Evolutionary conservation across 2,113 vertebrate species (phyloP), one percentile per base, ranked within the genome.

Genomic region (Dromas ardeola): DNA sequence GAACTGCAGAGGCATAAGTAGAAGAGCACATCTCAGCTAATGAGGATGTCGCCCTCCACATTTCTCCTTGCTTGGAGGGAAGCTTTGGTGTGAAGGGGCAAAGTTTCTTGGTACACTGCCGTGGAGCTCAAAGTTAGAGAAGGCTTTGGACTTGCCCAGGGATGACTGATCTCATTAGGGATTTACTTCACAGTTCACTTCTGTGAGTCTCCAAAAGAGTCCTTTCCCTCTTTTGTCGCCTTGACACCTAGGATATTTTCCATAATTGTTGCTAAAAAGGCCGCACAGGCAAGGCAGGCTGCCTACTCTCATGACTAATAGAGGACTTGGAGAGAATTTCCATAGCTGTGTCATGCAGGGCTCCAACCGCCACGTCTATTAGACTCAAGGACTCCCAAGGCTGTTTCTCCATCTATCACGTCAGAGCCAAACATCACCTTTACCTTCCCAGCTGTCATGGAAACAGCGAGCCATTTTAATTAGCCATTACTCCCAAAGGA

Each of bases 21-120:
- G 58, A 63, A 95, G 25, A 83, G 63, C 45, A 50, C n/a, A 36
- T n/a, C 27, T 94, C 93, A 69, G 78, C 36, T 52, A 81, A 89
- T 59, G 84, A 85, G 65, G 36, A 67, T 55, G 14, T 79, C n/a
- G 2, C 30, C 21, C 36, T 89, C 69, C 63, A 50, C 7, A 22
- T 40, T 71, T 95, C 63, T 86, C 43, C 61, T 81, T 91, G 63
- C 55, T 78, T 78, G 13, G 42, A 56, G 76, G 69, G 69, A 87
- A 71, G 47, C n/a, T 78, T 89, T 85, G 49, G 47, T 87, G 25
- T 79, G 65, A 87, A 92, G 30, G 27, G 45, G 45, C 62, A 52
- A 81, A 56, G 52, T 72, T 86, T 89, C 36, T 69, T 72, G 40
- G 23, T 76, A 67, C 20, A 11, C 16, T 55, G 40, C 49, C 43